Evolutionary conservation across 2,888 invertebrate genomes (phyloP).

Genomic region (Cosmorhoe ocellata): DNA sequence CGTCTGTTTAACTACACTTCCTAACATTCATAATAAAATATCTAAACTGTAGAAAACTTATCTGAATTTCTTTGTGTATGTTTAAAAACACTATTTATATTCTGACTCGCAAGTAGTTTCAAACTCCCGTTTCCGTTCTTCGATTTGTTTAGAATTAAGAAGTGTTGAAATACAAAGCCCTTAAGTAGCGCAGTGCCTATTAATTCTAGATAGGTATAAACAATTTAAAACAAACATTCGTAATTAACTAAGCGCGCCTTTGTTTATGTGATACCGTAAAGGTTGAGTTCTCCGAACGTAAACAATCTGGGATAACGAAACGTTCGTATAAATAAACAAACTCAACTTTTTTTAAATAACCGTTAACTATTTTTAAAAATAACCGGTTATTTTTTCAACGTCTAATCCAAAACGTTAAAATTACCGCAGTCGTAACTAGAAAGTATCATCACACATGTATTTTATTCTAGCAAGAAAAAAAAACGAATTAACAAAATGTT

Average conservation of each 20-base stretch:
- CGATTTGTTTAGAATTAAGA: conserved; percentile 22
- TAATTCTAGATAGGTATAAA: conserved; percentile 24
- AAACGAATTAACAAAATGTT: background rate
- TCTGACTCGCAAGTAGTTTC: too few species aligned
- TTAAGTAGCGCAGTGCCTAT: conserved; percentile 19
- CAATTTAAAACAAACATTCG: conserved; percentile 30
- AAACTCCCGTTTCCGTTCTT: conserved; percentile 16
- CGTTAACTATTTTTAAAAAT: too few species aligned
- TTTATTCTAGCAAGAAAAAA: background rate
- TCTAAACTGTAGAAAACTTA: too few species aligned
- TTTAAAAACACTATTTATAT: too few species aligned
- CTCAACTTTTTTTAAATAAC: conserved; percentile 6
- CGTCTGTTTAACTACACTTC: too few species aligned
- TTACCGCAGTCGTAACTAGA: too few species aligned
- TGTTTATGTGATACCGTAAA: conserved; percentile 28
- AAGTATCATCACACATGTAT: too few species aligned
- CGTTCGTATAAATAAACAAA: conserved; percentile 19
- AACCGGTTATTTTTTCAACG: conserved; percentile 1
- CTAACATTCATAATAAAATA: too few species aligned
- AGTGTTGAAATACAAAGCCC: conserved; percentile 32
- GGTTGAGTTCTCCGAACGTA: conserved; percentile 23
- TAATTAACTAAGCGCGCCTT: conserved; percentile 25
- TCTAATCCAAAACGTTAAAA: background rate
- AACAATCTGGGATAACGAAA: conserved; percentile 28
- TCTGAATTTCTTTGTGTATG: too few species aligned